phyloP scores from a whole-genome alignment of 2,797 vertebrate species.

The Podargus strigoides region DNA sequence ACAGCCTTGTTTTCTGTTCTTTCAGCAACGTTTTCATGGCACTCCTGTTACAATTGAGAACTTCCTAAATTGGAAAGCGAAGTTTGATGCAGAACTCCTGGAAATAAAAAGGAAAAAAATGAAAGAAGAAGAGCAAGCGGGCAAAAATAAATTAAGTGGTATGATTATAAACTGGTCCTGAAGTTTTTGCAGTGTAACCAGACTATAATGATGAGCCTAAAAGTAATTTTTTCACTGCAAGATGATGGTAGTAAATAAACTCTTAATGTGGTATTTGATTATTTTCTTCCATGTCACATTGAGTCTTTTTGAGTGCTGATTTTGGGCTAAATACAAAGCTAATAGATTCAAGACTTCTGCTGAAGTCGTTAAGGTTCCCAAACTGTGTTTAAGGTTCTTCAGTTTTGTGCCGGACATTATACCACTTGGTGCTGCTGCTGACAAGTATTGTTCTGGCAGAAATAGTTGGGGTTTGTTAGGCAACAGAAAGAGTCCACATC shows the following conservation, averaged over 20 bases:
- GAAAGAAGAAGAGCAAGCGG: conserved; percentile 91
- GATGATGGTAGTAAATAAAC: not conserved
- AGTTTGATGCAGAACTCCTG: conserved; percentile 86
- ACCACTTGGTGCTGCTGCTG: not conserved
- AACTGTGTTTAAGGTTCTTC: not conserved
- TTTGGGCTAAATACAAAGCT: not conserved
- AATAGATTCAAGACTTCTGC: not conserved
- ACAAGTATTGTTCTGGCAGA: not conserved
- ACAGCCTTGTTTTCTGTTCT: conserved; percentile 19
- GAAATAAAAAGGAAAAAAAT: conserved; percentile 88
- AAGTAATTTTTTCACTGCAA: not conserved
- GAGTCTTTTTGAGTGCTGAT: not conserved
- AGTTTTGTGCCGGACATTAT: not conserved
- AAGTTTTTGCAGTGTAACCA: not conserved
- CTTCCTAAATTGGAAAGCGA: conserved; percentile 92
- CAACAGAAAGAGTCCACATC: not conserved
- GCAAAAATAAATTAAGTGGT: conserved; percentile 93
- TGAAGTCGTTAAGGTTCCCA: not conserved
- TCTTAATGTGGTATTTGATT: not conserved
- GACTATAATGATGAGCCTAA: not conserved
- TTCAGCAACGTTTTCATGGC: conserved; percentile 91
- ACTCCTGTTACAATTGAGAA: conserved; percentile 97
- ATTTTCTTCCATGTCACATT: not conserved
- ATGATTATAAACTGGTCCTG: not conserved
- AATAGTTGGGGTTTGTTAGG: not conserved